Evolutionary conservation across 1,140 invertebrate genomes (phyloP).

Genomic region (Macrobrachium nipponense): DNA sequence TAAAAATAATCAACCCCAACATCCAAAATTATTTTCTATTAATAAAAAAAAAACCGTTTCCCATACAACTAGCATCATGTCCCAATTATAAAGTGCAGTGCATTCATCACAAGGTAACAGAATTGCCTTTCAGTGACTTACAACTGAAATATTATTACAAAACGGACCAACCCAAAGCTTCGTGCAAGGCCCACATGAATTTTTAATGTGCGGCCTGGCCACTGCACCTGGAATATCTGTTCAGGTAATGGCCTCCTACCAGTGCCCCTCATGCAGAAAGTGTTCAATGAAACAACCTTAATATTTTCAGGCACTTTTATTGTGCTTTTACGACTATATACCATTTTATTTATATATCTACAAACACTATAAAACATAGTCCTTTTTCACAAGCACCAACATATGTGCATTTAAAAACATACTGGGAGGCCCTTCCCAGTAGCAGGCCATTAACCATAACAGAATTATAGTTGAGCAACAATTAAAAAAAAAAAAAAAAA

Average conservation of each 20-base stretch:
- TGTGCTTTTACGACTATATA: slow-evolving; percentile 28
- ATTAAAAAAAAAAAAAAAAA: too few species aligned
- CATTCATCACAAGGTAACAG: too few species aligned
- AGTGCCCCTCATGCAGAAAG: not conserved
- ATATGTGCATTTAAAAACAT: not conserved
- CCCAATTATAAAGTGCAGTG: too few species aligned
- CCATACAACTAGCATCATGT: too few species aligned
- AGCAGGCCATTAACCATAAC: slow-evolving; percentile 39
- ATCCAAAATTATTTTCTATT: not conserved
- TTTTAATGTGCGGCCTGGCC: too few species aligned
- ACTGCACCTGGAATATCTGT: not conserved
- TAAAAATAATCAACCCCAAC: not conserved
- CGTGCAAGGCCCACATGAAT: too few species aligned
- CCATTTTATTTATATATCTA: not conserved
- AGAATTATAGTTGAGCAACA: not conserved
- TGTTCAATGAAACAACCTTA: slow-evolving; percentile 37
- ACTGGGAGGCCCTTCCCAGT: slow-evolving; percentile 24
- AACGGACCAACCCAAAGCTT: too few species aligned
- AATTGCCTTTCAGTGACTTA: too few species aligned
- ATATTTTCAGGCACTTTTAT: slow-evolving; percentile 25
- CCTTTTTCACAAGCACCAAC: not conserved
- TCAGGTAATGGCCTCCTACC: slow-evolving; percentile 37
- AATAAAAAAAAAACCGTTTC: too few species aligned
- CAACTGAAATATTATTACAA: too few species aligned
- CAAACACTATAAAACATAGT: not conserved